Evolutionary conservation across 2,888 invertebrate species (phyloP).

Genomic region (Trichopria drosophilae): DNA sequence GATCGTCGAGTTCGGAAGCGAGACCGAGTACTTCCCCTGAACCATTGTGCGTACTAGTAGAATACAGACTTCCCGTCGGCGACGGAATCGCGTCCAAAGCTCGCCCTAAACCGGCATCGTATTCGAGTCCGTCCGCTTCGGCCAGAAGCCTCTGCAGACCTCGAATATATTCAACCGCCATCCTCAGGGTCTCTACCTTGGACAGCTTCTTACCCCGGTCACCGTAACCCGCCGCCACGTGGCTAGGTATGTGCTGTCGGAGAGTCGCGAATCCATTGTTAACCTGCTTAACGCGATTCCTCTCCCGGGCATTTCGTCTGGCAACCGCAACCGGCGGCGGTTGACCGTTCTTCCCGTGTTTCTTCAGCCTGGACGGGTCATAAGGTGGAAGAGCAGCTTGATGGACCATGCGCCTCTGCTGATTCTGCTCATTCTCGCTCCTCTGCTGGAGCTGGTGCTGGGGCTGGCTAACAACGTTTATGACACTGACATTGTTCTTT

Average conservation of each 20-base stretch:
- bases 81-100: slow-evolving; percentile 57
- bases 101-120: slow-evolving; percentile 47
- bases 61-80: slow-evolving; percentile 50
- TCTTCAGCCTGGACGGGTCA: slow-evolving; percentile 58
- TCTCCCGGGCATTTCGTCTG: slow-evolving; percentile 86
- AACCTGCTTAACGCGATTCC: slow-evolving; percentile 90
- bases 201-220: slow-evolving; percentile 76
- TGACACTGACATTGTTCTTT: slow-evolving; percentile 33
- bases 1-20: slow-evolving; percentile 55
- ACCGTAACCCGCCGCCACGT: slow-evolving; percentile 73
- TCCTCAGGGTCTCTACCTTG: slow-evolving; percentile 85
- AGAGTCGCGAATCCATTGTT: slow-evolving; percentile 89
- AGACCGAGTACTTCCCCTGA: slow-evolving; percentile 58
- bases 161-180: slow-evolving; percentile 88
- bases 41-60: slow-evolving; percentile 54
- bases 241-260: slow-evolving; percentile 82
- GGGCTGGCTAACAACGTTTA: slow-evolving; percentile 36
- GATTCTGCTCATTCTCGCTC: slow-evolving; percentile 6
- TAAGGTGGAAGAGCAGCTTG: slow-evolving; percentile 56
- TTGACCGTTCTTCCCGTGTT: slow-evolving; percentile 59
- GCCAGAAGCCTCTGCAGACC: slow-evolving; percentile 77
- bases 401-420: slow-evolving; percentile 31
- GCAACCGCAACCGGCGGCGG: slow-evolving; percentile 82
- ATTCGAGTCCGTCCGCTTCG: slow-evolving; percentile 64
- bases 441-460: slow-evolving; percentile 9